Base-by-base conservation (phyloP, 2,888 invertebrate species). In the Opisthograptis luteolata region DNA sequence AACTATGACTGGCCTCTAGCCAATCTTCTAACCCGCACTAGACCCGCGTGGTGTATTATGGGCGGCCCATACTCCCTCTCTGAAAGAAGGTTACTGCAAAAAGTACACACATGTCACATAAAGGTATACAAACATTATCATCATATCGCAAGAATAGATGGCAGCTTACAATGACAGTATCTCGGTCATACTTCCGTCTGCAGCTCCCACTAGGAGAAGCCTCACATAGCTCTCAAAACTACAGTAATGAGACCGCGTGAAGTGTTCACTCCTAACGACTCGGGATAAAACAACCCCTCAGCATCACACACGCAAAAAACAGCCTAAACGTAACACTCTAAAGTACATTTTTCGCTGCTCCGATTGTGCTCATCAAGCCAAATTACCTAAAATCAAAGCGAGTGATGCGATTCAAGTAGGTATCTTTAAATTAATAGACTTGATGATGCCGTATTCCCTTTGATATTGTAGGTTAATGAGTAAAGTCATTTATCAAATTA, bases 171-270 rank as follows among this genome's bases (percentile, higher is more conserved):
- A 70, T 70, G 63, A 62, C 60, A 55, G 59, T 61, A 66, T 63
- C 64, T 69, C 65, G 60, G 64, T 47, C 58, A 58, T 49, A 67
- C 61, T 65, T 62, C 62, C 55, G 56, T 46, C 56, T 37, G 27
- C 54, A 49, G 39, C 22, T 45, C 14, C 59, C 55, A 55, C 54
- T 65, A 65, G 59, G 59, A 41, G 60, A 60, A 59, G 62, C 66
- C 60, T 34, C 64, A 68, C 68, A 66, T 63, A 56, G 62, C 62
- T 66, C 62, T 65, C 62, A 58, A 69, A 67, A 70, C 64, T 62
- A 67, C 62, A 58, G 68, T 74, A 73, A 76, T 75, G 75, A 76
- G 73, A 67, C 66, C 64, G 58, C 68, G 62, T 66, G 68, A 65
- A 69, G 70, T 64, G 55, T 60, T 68, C 71, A 62, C 63, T 60